Evolutionary conservation across 1,140 invertebrate genomes (phyloP).

Genomic region (Macrobrachium nipponense): DNA sequence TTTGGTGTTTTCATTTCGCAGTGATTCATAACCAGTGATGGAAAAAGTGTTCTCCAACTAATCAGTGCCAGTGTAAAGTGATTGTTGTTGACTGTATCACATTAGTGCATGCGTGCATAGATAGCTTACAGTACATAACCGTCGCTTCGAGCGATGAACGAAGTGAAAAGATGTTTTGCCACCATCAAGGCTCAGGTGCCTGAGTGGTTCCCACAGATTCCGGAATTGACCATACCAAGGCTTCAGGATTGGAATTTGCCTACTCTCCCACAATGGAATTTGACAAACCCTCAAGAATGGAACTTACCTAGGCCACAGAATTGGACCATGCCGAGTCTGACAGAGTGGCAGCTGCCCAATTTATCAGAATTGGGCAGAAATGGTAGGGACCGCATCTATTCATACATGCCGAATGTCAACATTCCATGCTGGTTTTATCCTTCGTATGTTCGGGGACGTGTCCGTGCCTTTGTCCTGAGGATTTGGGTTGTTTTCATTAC

Average conservation of each 20-base stretch:
- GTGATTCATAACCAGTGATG: too few relatives aligned
- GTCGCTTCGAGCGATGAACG: slow-evolving; percentile 8
- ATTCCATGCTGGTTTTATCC: slow-evolving; percentile 36
- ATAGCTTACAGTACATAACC: background rate
- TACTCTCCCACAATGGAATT: background rate
- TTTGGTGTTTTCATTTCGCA: too few relatives aligned
- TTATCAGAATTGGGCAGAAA: background rate
- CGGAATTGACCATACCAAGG: too few relatives aligned
- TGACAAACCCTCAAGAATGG: too few relatives aligned
- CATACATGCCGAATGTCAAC: background rate
- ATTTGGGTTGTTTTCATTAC: slow-evolving; percentile 51
- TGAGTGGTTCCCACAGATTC: slow-evolving; percentile 22
- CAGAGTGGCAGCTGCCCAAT: slow-evolving; percentile 17
- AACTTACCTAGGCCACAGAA: too few relatives aligned
- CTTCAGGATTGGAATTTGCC: background rate
- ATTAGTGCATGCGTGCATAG: background rate
- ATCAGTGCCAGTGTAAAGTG: too few relatives aligned
- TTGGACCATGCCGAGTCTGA: slow-evolving; percentile 5
- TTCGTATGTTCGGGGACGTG: slow-evolving; percentile 28
- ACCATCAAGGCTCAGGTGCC: slow-evolving; percentile 19
- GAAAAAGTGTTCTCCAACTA: too few relatives aligned
- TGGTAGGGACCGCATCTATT: background rate
- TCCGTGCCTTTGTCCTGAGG: slow-evolving; percentile 23
- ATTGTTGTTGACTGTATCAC: too few relatives aligned
- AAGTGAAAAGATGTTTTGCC: slow-evolving; percentile 31